Base-by-base conservation (phyloP, 2,888 invertebrate species). In the Eupithecia tripunctaria region DNA sequence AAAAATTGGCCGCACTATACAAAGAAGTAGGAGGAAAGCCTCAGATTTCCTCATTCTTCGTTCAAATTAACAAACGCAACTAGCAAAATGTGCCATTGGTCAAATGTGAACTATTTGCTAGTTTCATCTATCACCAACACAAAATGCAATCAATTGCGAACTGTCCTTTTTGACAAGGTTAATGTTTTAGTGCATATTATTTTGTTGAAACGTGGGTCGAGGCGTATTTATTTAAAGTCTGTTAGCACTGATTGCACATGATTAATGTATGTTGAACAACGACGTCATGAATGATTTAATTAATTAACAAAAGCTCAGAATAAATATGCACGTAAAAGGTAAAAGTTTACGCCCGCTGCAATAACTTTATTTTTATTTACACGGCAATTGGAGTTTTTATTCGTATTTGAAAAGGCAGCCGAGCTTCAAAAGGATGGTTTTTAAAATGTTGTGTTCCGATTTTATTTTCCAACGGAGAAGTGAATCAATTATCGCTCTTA, bases 251-350 rank as follows among this genome's bases (percentile, higher is more conserved):
- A 70, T 72, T 67, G 72, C 38, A 72, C 68, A 65, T 71, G 47
- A 74, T 74, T 74, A 71, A 74, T 51, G 51, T 21, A 65, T 71
- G 38, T 63, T 73, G 67, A 64, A 38, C 51, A 66, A 76, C 67
- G 25, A 32, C 32, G 60, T 43, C 21, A 29, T 66, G 47, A 43
- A 62, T 60, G 14, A 68, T 71, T 71, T 56, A 60, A 65, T 67
- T 21, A 51, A 51, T 51, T 51, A 21, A 18, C 12, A 51, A 51
- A 51, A 51, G 51, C 51, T 21, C 51, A 51, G 21, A 51, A 25
- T 21, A 21, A 51, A 51, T 51, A 51, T 47, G 47, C 3, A 51
- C 10, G 21, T 21, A 12, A 67, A 15, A 59, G 60, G 51, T 68
- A 71, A 70, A 73, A 70, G 29, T 29, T 68, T 68, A 15, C 18